Percentiles rank a stretch among this genome's conserved stretches.
These are phyloP conservation scores for Emydura subglobosa DNA, from an alignment of 2,113 vertebrate species.

Conservation along the genomic window DNA sequence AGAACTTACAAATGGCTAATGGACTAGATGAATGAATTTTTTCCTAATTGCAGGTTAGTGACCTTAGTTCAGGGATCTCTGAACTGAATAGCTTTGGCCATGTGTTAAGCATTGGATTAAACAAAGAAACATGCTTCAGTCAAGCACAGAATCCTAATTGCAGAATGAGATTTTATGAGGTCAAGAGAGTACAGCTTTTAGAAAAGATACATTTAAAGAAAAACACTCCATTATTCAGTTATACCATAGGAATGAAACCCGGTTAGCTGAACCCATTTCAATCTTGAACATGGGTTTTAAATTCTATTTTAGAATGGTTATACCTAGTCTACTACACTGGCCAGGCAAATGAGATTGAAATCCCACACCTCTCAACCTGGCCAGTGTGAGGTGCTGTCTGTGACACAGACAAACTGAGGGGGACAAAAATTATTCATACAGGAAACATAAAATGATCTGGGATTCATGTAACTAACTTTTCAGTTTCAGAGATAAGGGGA, in stretches of 20 bases:
- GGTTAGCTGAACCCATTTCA: neutral
- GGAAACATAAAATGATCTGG: neutral
- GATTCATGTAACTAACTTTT: neutral
- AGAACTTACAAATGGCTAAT: neutral
- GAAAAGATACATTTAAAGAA: neutral
- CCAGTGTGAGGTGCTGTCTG: neutral
- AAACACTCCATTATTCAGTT: neutral
- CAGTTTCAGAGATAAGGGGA: neutral
- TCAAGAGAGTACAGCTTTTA: neutral
- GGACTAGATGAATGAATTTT: neutral
- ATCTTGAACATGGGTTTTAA: neutral
- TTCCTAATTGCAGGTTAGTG: neutral
- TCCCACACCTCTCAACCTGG: neutral
- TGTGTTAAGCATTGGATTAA: neutral
- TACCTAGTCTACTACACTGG: neutral
- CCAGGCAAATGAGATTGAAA: neutral
- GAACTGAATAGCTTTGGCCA: neutral
- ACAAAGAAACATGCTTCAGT: neutral
- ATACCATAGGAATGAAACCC: neutral
- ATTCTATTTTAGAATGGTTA: neutral
- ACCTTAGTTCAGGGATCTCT: neutral
- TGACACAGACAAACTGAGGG: neutral
- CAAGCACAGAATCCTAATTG: neutral
- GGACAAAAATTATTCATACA: neutral
- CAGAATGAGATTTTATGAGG: rapidly evolving